Percentiles rank a stretch among this genome's conserved stretches.
These are phyloP conservation scores for Cranoglanis bouderius DNA, from an alignment of 2,113 vertebrate species.

Conservation along the genomic window DNA sequence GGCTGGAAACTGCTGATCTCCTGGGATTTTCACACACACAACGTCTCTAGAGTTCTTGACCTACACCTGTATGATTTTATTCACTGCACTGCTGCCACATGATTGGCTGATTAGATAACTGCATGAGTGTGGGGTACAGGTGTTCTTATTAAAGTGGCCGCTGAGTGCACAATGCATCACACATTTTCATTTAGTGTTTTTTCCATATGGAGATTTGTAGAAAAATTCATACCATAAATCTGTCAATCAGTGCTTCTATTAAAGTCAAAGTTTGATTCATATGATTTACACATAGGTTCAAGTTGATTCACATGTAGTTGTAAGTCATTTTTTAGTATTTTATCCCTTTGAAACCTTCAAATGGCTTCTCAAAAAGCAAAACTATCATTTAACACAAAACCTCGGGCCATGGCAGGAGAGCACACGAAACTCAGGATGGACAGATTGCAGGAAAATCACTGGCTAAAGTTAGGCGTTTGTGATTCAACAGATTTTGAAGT, in stretches of 20 bases:
- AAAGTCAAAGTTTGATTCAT: background rate
- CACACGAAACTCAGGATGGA: background rate
- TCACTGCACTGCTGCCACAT: background rate
- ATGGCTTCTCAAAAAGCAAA: background rate
- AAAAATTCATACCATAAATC: background rate
- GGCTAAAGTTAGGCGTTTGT: background rate
- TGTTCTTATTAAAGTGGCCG: background rate
- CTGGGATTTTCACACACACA: background rate
- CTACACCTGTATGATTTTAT: background rate
- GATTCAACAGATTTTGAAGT: background rate
- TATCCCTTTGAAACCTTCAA: background rate
- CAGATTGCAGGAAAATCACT: background rate
- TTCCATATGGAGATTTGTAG: background rate
- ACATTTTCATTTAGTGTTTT: background rate
- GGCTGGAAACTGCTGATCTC: background rate
- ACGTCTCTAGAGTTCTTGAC: background rate
- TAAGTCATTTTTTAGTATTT: background rate
- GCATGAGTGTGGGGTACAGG: background rate
- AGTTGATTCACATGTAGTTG: background rate
- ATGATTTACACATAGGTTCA: background rate
- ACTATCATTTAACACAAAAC: background rate
- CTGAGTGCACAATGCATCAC: background rate
- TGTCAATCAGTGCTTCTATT: background rate
- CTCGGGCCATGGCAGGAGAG: background rate
- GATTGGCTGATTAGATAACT: background rate